Percentiles rank a stretch among this genome's conserved stretches.
Conservation (phyloP, 2,113 vertebrate species). For the Burhinus oedicnemus region DNA sequence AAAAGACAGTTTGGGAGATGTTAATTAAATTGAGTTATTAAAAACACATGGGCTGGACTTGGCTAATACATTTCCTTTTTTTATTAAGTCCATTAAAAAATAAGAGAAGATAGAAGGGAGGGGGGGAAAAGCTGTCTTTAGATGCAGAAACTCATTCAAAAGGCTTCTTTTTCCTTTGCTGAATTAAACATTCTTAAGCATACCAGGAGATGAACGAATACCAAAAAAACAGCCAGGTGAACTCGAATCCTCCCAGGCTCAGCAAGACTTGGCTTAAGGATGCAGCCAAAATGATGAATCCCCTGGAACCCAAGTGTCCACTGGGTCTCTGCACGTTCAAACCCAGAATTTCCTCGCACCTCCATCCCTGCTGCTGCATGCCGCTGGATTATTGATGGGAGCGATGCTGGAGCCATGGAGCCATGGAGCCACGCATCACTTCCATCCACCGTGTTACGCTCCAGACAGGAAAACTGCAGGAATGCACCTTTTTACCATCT, state of each 20-base stretch:
- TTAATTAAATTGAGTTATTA: conserved; percentile 70
- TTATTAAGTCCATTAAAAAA: conserved; percentile 61
- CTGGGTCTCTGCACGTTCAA: not conserved
- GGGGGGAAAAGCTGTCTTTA: fast-evolving
- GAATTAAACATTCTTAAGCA: not conserved
- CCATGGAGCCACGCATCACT: fast-evolving
- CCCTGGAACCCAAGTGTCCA: not conserved
- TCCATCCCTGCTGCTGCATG: not conserved
- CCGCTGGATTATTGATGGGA: not conserved
- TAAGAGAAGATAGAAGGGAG: not conserved
- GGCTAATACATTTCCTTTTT: conserved; percentile 41
- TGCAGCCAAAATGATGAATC: not conserved
- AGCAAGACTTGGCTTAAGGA: not conserved
- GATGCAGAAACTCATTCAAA: not conserved
- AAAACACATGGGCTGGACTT: conserved; percentile 54
- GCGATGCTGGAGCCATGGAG: too few species aligned
- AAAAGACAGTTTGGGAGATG: conserved; percentile 63
- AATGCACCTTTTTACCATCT: not conserved
- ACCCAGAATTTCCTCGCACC: not conserved
- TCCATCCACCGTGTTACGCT: not conserved
- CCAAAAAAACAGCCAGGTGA: not conserved
- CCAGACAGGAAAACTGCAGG: not conserved
- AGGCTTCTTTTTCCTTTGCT: not conserved
- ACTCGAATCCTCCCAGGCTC: not conserved
- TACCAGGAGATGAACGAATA: not conserved